Base-by-base conservation (phyloP, 2,113 vertebrate genomes). In the Peucedramus taeniatus region DNA sequence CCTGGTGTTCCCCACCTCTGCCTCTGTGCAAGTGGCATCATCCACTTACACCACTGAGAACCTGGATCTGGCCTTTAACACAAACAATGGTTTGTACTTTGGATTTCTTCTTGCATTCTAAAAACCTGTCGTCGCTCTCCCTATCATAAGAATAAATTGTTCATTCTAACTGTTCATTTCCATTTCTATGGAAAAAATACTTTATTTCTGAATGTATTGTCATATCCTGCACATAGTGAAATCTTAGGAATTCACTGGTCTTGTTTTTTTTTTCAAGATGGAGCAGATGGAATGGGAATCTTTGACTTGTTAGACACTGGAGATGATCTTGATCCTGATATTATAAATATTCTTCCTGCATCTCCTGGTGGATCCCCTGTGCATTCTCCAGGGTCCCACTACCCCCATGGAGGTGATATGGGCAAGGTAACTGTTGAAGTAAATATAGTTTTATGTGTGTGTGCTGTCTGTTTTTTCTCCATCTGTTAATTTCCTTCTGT, bases 1-100 rank as follows among this genome's bases (percentile, higher is more conserved):
- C 81, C 98, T 99, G 63, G 99, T 99, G 96, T 99, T 99, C 83
- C 99, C 99, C 96, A 99, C 99, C 6, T 99, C 99, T 42, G 99
- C 99, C 16, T 98, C 99, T 80, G 99, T 99, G 95, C 99, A 99
- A 97, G 99, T 99, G 97, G 99, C 99, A 89, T 99, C 98, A 35
- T 99, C 99, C 74, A 98, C 98, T 26, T 98, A 98, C 30, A 98
- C 98, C 87, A 97, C 99, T 57, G 99, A 99, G 98, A 99, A 99
- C 95, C 97, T 99, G 77, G 99, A 99, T 71, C 98, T 99, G 97
- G 98, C 98, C 97, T 99, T 99, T 83, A 99, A 99, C 97, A 98
- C 98, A 87, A 99, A 98, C 94, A 99, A 99, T 79, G 99, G 99
- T 99, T 96, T 26, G 98, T 96, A 37, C n/a, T 20, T 24, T 10